phyloP scores from a whole-genome alignment of 2,888 invertebrate genomes.

The Cryptocephalus moraei region DNA sequence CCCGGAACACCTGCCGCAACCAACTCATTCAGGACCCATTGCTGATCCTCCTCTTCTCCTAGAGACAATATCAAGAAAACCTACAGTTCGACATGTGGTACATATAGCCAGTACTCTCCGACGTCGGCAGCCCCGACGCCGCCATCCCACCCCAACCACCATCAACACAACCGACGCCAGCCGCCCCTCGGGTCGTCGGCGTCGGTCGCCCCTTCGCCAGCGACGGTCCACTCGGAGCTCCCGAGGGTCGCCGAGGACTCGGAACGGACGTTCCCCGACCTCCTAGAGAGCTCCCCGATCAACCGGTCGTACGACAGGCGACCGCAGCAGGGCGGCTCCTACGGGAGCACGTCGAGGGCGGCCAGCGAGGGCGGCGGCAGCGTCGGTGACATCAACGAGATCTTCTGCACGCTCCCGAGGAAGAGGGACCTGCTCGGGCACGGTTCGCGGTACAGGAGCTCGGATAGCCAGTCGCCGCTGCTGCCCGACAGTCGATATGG shows the following conservation, averaged over 20 bases:
- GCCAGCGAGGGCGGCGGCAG: constrained; percentile 34
- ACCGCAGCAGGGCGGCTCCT: neutral
- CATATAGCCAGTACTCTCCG: constrained; percentile 27
- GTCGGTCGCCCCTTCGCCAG: constrained; percentile 30
- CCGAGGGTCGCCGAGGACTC: constrained; percentile 25
- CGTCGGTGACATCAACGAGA: constrained; percentile 32
- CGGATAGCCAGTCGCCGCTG: constrained; percentile 67
- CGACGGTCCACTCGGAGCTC: constrained; percentile 21
- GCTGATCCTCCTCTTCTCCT: constrained; percentile 30
- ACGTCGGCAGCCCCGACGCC: constrained; percentile 39
- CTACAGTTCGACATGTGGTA: constrained; percentile 37
- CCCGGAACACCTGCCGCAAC: too few relatives aligned
- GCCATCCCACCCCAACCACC: constrained; percentile 34
- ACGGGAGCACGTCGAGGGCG: constrained; percentile 3
- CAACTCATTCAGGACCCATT: constrained; percentile 6
- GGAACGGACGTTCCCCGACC: constrained; percentile 29
- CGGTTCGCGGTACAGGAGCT: constrained; percentile 32
- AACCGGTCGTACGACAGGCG: constrained; percentile 7
- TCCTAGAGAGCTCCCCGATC: constrained; percentile 31
- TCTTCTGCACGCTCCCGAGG: constrained; percentile 58
- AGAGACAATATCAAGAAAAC: constrained; percentile 38
- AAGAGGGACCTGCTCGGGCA: constrained; percentile 24
- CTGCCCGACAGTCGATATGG: constrained; percentile 57
- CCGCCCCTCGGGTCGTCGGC: neutral
- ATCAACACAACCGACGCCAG: neutral